Percentiles rank a stretch among this genome's conserved stretches.
Conservation (phyloP, 2,113 vertebrate genomes). For the Mionectes macconnelli region DNA sequence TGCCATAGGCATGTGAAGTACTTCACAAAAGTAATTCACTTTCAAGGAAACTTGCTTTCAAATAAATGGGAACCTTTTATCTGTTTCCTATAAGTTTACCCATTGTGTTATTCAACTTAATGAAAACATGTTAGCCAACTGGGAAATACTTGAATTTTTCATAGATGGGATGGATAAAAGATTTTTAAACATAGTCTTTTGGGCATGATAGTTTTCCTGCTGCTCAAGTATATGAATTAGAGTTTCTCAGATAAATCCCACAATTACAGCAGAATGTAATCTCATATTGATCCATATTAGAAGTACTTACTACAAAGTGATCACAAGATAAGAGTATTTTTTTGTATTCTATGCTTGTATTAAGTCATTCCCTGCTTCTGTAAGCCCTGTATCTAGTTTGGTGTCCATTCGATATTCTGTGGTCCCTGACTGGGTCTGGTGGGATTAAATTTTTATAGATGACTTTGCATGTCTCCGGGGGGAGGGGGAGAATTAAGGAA, state of each 20-base stretch:
- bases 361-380: not conserved
- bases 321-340: not conserved
- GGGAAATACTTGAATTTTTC: not conserved
- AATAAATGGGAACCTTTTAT: not conserved
- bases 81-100: not conserved
- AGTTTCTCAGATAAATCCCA: not conserved
- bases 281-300: not conserved
- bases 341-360: not conserved
- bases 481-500: not conserved
- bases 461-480: not conserved
- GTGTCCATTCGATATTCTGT: not conserved
- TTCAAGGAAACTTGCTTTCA: not conserved
- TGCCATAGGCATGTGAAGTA: not conserved
- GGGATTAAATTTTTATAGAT: not conserved
- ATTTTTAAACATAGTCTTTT: not conserved
- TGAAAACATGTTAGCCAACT: not conserved
- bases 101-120: not conserved
- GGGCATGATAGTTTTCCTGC: not conserved
- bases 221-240: not conserved
- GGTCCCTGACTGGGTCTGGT: not conserved
- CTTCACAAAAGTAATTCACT: not conserved
- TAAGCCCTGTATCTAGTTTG: not conserved
- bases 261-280: not conserved
- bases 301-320: not conserved
- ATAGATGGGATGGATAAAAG: not conserved